Evolutionary conservation across 37 sponge, comb jelly and placozoan genomes (phyloP), one percentile per base, ranked within the genome.

Genomic region (Halichondria panicea): DNA sequence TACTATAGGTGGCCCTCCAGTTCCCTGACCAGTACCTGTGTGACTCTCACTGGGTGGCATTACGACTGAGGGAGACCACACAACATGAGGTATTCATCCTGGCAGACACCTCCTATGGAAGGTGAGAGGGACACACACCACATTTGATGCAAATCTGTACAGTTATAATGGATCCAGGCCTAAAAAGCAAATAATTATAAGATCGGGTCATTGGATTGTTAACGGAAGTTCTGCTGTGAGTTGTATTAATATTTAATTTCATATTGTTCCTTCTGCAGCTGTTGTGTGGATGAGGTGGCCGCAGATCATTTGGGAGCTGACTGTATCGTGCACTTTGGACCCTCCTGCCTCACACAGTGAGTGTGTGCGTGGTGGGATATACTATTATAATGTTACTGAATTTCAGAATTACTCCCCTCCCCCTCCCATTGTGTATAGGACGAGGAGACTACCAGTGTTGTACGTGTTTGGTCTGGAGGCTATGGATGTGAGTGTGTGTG

Each of bases 231-330:
- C 5, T 55, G 74, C 18, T 56, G 60, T 15, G 59, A 5, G 52
- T 24, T 8, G n/a, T 59, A 30, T 55, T n/a, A 38, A 22, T 4
- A n/a, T 9, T 46, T 63, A 35, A 7, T 37, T 44, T n/a, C 27
- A 28, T 13, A 0, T 25, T 22, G 0, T 62, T 42, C n/a, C 58
- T 56, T 7, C 35, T 72, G 42, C 43, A 90, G 93, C 55, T 93
- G 94, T 68, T 96, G 97, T 96, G 91, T 96, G 43, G 97, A 96
- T 84, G 94, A 96, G 72, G 76, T 90, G 25, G 91, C 91, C 7
- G 91, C 97, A 25, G 81, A 89, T 41, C 94, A 96, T 38, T 52
- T 72, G 0, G 9, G 18, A 18, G 87, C 93, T 57, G 89, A 96
- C 46, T 67, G 88, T 53, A 86, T 96, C 67, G 93, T 96, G 34